Conservation (phyloP, 30 jellyfish, hydroid and myxozoan genomes). For the Aurelia aurita region DNA sequence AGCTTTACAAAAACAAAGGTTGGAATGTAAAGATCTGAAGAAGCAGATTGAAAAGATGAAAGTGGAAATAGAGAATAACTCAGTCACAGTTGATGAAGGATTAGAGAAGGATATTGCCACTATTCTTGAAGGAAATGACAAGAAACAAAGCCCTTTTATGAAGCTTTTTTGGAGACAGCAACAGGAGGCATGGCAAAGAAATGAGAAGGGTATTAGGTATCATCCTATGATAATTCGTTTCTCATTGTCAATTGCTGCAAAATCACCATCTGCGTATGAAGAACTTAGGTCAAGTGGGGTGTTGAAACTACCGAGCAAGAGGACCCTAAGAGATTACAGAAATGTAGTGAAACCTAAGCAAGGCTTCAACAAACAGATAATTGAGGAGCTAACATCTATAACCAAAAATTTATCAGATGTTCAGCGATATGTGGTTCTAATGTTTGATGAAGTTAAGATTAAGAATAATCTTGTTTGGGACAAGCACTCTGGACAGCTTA, state of each 20-base stretch:
- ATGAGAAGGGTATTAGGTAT: slow-evolving; percentile 31
- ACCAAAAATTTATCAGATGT: slow-evolving; percentile 24
- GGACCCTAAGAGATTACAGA: slow-evolving; percentile 55
- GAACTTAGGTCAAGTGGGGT: slow-evolving; percentile 55
- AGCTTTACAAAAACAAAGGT: slow-evolving; percentile 54
- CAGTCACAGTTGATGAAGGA: slow-evolving; percentile 34
- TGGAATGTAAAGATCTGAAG: slow-evolving; percentile 49
- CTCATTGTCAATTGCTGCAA: slow-evolving; percentile 47
- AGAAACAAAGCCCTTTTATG: slow-evolving; percentile 47
- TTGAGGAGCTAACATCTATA: slow-evolving; percentile 42
- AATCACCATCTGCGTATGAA: slow-evolving; percentile 63
- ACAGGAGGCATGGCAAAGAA: slow-evolving; percentile 38
- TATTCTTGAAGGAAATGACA: slow-evolving; percentile 36
- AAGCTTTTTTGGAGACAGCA: slow-evolving; percentile 44
- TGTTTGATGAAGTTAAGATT: slow-evolving; percentile 48
- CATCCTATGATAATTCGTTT: slow-evolving; percentile 52
- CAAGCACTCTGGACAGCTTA: slow-evolving; percentile 65
- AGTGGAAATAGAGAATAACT: slow-evolving; percentile 53
- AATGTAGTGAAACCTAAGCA: slow-evolving; percentile 36
- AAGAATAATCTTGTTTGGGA: slow-evolving; percentile 65
- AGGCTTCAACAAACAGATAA: slow-evolving; percentile 52
- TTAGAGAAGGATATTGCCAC: slow-evolving; percentile 44
- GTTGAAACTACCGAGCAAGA: slow-evolving; percentile 57
- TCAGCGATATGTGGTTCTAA: slow-evolving; percentile 29
- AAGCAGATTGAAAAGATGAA: slow-evolving; percentile 57